phyloP scores from a whole-genome alignment of 2,888 invertebrate species.

The Eubasilissa splendida region DNA sequence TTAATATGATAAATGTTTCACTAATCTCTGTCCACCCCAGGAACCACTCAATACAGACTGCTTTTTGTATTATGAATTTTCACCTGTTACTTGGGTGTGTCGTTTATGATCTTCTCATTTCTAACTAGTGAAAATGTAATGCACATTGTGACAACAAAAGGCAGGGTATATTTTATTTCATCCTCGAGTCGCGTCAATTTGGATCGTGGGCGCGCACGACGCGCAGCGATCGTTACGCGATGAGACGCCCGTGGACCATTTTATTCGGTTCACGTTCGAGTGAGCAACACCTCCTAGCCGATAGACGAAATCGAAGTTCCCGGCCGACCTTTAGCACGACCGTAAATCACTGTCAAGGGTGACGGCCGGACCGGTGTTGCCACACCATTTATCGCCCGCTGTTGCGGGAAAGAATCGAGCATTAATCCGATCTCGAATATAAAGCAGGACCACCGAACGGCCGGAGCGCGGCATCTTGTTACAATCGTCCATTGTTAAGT shows the following conservation, averaged over 20 bases:
- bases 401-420: background rate
- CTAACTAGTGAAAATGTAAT: too few relatives aligned
- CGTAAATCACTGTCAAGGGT: conserved; percentile 48
- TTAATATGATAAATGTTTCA: too few relatives aligned
- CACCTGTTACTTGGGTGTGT: too few relatives aligned
- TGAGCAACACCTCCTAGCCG: conserved; percentile 28
- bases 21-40: too few relatives aligned
- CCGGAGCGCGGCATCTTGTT: too few relatives aligned
- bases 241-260: background rate
- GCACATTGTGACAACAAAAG: too few relatives aligned
- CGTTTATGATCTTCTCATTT: too few relatives aligned
- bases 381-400: conserved; percentile 23
- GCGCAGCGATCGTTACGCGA: conserved; percentile 11
- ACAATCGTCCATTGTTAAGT: too few relatives aligned
- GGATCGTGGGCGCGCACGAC: background rate
- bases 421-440: background rate
- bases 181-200: too few relatives aligned
- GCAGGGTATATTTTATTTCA: too few relatives aligned
- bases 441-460: conserved; percentile 1
- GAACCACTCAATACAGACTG: too few relatives aligned
- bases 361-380: conserved; percentile 29
- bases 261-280: conserved; percentile 40
- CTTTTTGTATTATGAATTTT: too few relatives aligned
- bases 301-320: conserved; percentile 31
- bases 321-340: conserved; percentile 37